Conservation (phyloP, 2,888 invertebrate species). For the Choreutis nemorana region DNA sequence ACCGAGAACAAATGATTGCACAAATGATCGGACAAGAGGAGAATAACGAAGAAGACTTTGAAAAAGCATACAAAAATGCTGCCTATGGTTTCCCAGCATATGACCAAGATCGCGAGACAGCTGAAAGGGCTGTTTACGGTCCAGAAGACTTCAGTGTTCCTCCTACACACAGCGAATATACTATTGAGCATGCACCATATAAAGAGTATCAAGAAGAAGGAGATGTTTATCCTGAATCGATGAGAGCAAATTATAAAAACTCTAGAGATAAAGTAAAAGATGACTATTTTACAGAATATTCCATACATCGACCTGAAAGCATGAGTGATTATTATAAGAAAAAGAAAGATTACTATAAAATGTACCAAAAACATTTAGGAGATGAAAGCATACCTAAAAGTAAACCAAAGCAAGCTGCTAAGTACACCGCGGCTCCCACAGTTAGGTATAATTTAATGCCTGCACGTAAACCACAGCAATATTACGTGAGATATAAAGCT, state of each 20-base stretch:
- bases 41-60: slow-evolving; percentile 53
- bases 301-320: slow-evolving; percentile 41
- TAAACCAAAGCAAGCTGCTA: slow-evolving; percentile 31
- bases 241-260: slow-evolving; percentile 41
- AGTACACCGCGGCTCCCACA: slow-evolving; percentile 25
- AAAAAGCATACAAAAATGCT: slow-evolving; percentile 48
- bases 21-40: slow-evolving; percentile 37
- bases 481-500: slow-evolving; percentile 30
- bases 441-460: slow-evolving; percentile 21
- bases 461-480: slow-evolving; percentile 28
- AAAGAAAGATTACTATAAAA: slow-evolving; percentile 44
- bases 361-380: slow-evolving; percentile 38
- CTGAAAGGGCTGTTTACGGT: slow-evolving; percentile 42
- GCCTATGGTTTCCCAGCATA: slow-evolving; percentile 51
- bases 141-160: slow-evolving; percentile 36
- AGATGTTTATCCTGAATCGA: slow-evolving; percentile 37
- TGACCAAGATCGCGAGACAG: slow-evolving; percentile 23
- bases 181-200: slow-evolving; percentile 34
- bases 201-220: slow-evolving; percentile 40
- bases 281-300: slow-evolving; percentile 41
- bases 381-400: slow-evolving; percentile 21
- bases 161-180: slow-evolving; percentile 26
- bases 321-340: slow-evolving; percentile 32
- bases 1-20: slow-evolving; percentile 31
- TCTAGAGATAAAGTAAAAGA: slow-evolving; percentile 40